phyloP scores from a whole-genome alignment of 1,140 invertebrate genomes.

The Scaptomyza graminum region DNA sequence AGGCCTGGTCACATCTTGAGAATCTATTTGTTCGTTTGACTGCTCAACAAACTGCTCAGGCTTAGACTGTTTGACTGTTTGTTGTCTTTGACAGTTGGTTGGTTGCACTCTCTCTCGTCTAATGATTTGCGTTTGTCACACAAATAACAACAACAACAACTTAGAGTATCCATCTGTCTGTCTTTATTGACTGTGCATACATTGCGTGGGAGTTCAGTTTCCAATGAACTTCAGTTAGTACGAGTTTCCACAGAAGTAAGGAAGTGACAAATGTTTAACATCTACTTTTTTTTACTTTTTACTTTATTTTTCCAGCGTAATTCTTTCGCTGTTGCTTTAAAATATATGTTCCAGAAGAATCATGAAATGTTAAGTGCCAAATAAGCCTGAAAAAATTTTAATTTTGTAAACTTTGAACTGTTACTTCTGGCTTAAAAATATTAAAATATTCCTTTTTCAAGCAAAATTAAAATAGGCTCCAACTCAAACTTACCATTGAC shows the following conservation, averaged over 20 bases:
- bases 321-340: neutral
- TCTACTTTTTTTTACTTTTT: conserved; percentile 44
- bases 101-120: conserved; percentile 48
- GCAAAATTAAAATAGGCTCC: too few species aligned
- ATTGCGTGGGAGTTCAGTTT: conserved; percentile 62
- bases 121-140: conserved; percentile 61
- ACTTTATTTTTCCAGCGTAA: conserved; percentile 36
- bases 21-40: conserved; percentile 71
- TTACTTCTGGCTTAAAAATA: too few species aligned
- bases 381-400: too few species aligned
- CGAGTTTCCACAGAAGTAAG: conserved; percentile 56
- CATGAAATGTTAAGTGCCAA: too few species aligned
- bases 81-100: conserved; percentile 7
- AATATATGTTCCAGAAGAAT: too few species aligned
- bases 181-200: conserved; percentile 22
- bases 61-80: conserved; percentile 36
- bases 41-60: conserved; percentile 1
- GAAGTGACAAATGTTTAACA: conserved; percentile 61
- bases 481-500: too few species aligned
- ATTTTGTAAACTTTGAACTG: too few species aligned
- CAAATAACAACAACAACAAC: too few species aligned
- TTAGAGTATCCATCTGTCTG: too few species aligned
- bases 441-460: too few species aligned
- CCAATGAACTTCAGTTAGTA: conserved; percentile 28
- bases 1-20: conserved; percentile 55